Evolutionary conservation across 2,113 vertebrate species (phyloP).

Genomic region (Platycercus adscitus): DNA sequence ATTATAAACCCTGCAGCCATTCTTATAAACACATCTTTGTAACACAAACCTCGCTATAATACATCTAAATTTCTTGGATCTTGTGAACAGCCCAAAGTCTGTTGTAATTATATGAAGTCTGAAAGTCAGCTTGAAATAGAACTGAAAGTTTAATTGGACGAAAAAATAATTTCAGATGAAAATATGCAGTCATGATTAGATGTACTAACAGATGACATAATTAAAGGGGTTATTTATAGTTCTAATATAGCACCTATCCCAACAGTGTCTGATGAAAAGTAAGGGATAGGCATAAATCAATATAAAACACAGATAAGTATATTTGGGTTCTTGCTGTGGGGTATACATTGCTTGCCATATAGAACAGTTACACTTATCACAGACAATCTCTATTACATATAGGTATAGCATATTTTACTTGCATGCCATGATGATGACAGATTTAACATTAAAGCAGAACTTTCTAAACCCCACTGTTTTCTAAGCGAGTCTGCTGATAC

Average conservation of each 20-base stretch:
- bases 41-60: constrained; percentile 66
- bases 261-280: constrained; percentile 42
- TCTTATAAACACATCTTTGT: constrained; percentile 73
- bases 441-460: constrained; percentile 38
- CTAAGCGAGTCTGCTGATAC: neutral
- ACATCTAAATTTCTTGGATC: constrained; percentile 67
- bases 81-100: constrained; percentile 65
- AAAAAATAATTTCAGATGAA: constrained; percentile 60
- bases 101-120: constrained; percentile 68
- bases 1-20: constrained; percentile 54
- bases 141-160: constrained; percentile 73
- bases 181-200: constrained; percentile 57
- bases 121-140: constrained; percentile 74
- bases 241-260: constrained; percentile 55
- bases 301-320: constrained; percentile 2
- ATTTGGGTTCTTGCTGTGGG: neutral
- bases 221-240: constrained; percentile 61
- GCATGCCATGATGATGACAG: constrained; percentile 41
- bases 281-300: constrained; percentile 17
- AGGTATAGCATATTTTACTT: constrained; percentile 25
- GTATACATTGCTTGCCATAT: neutral
- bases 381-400: neutral
- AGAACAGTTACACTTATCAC: neutral
- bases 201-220: constrained; percentile 51
- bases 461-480: constrained; percentile 3